A percentile compares a stretch with the other conserved stretches of the same genome.
These are phyloP conservation scores for Streblospio benedicti DNA, from an alignment of 1,140 invertebrate species.

Conservation along the genomic window DNA sequence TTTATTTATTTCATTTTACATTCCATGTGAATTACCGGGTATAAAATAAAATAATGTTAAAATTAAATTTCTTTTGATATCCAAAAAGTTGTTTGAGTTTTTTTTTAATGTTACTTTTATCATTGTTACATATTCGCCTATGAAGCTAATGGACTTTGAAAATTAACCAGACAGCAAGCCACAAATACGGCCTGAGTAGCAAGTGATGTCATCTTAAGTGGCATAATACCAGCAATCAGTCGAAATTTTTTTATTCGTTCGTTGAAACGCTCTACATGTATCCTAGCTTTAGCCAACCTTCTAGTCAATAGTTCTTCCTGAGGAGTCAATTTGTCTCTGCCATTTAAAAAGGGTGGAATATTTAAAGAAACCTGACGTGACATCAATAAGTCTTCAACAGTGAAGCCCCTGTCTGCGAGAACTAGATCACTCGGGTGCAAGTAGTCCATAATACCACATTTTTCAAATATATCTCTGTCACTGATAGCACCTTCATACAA, in stretches of 20 bases:
- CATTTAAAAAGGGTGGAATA: conserved; percentile 21
- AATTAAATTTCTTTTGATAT: no score
- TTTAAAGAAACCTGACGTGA: conserved; percentile 17
- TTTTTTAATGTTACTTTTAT: no score
- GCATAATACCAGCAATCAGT: not conserved
- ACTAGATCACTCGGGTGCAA: conserved; percentile 17
- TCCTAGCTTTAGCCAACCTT: conserved; percentile 14
- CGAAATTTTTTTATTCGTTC: conserved; percentile 13
- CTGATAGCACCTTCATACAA: conserved; percentile 7
- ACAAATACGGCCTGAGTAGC: conserved; percentile 5
- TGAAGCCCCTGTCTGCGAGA: conserved; percentile 21
- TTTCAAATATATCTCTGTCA: conserved; percentile 9
- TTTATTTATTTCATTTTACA: no score
- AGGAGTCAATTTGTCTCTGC: conserved; percentile 17
- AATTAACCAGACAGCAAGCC: conserved; percentile 12
- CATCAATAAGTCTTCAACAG: conserved; percentile 19
- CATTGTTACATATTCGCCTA: not conserved
- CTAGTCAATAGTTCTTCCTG: conserved; percentile 11
- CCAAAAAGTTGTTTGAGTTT: no score
- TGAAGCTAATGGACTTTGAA: not conserved
- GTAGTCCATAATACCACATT: conserved; percentile 17
- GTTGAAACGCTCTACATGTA: conserved; percentile 11
- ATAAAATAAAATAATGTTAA: no score
- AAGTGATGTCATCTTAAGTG: conserved; percentile 3
- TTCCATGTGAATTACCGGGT: no score